Evolutionary conservation across 2,113 vertebrate genomes (phyloP).

Genomic region (Dicerorhinus sumatrensis): DNA sequence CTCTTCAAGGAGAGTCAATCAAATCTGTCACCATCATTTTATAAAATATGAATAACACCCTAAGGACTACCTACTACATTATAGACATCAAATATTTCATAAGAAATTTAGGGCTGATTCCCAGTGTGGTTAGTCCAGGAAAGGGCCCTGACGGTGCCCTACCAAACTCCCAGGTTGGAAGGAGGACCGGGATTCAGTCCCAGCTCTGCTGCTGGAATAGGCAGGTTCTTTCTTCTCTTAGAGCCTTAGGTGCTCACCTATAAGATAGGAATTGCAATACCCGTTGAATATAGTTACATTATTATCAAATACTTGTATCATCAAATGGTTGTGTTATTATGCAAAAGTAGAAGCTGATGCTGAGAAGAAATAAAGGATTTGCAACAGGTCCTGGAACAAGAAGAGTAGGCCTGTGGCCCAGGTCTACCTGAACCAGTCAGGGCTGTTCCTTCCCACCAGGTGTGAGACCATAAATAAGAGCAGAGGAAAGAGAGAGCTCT

Average conservation of each 20-base stretch:
- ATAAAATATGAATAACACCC: background rate
- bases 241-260: background rate
- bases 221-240: background rate
- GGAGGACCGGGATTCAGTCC: background rate
- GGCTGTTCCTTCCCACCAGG: accelerated
- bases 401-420: background rate
- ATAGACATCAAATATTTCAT: background rate
- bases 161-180: background rate
- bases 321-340: background rate
- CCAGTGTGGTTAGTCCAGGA: background rate
- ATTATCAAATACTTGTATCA: background rate
- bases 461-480: background rate
- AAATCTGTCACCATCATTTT: background rate
- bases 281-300: background rate
- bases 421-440: background rate
- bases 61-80: too few relatives aligned
- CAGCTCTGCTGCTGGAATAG: background rate
- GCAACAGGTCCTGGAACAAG: background rate
- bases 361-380: background rate
- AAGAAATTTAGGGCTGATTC: background rate
- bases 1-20: background rate
- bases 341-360: background rate
- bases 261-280: background rate
- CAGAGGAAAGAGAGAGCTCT: background rate
- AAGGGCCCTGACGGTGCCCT: accelerated